Evolutionary conservation across 2,888 invertebrate genomes (phyloP).

Genomic region (Anthophora plumipes): DNA sequence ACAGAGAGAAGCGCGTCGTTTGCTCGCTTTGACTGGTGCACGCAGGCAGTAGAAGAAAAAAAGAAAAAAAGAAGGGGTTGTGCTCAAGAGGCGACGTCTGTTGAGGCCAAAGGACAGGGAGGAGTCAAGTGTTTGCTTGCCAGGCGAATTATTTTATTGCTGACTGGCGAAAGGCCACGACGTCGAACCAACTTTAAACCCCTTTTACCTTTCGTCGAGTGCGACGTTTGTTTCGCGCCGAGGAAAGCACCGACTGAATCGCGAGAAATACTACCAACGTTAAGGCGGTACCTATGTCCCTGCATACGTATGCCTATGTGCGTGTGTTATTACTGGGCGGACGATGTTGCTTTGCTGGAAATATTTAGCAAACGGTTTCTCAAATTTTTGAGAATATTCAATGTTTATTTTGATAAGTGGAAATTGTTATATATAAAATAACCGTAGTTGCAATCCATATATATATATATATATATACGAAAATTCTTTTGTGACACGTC

Average conservation of each 20-base stretch:
- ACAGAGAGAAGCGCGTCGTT: constrained; percentile 32
- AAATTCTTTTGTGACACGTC: no score
- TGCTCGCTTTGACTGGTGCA: constrained; percentile 41
- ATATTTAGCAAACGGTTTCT: neutral
- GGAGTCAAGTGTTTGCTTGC: constrained; percentile 61
- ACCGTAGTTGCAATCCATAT: no score
- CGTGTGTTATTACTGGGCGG: no score
- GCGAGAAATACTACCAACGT: constrained; percentile 16
- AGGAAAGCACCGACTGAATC: constrained; percentile 16
- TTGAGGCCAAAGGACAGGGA: constrained; percentile 46
- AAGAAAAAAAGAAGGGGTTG: constrained; percentile 55
- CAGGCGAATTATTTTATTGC: constrained; percentile 63
- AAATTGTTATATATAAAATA: no score
- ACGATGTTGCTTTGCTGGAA: neutral
- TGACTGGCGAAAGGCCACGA: constrained; percentile 43
- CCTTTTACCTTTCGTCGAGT: constrained; percentile 27
- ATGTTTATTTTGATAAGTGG: neutral
- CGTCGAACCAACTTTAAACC: constrained; percentile 39
- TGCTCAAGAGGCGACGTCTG: constrained; percentile 62
- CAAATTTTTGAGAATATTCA: neutral
- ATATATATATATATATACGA: no score
- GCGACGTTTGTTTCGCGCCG: constrained; percentile 17
- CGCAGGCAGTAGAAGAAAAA: constrained; percentile 45
- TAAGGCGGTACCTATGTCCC: neutral
- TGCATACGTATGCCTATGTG: no score